Base-by-base conservation (phyloP, 2,888 invertebrate genomes). In the Cremastinae sp. region DNA sequence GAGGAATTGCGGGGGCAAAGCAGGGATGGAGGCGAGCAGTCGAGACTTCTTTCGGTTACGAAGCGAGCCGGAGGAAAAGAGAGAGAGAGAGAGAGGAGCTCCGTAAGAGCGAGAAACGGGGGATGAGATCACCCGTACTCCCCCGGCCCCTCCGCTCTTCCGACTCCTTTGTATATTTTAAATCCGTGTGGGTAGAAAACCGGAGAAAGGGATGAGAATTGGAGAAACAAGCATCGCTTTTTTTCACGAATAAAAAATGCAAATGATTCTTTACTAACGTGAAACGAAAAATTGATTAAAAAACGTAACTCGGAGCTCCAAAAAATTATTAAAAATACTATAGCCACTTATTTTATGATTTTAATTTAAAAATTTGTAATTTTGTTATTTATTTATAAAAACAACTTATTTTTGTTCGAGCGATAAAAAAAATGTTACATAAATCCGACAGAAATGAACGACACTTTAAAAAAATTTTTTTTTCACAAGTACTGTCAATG, bases 61-160 rank as follows among this genome's bases (percentile, higher is more conserved):
- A 53, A 59, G 59, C 68, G 55, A 20, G 45, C 47, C 8, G 45
- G 39, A 20, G 37, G 9, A 12, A 16, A n/a, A 16, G 49, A 9
- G 28, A 55, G 37, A 2, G 39, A 55, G 45, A 55, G 12, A 35
- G 16, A n/a, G 35, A 69, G 49, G n/a, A n/a, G n/a, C n/a, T n/a
- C n/a, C n/a, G n/a, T n/a, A n/a, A n/a, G n/a, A n/a, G n/a, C n/a
- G n/a, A 22, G 10, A 37, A 18, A 14, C 69, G 64, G 76, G 76
- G 76, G 76, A 76, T 76, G 76, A 76, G 72, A 76, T 69, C 72
- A 76, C 47, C 65, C n/a, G 12, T 45, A 14, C 65, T 47, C 43
- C 41, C 53, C 51, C 22, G 28, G 49, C 41, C 53, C 51, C 22
- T 18, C 43, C 39, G 14, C 22, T 62, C 18, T 37, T 62, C 53